phyloP scores from a whole-genome alignment of 1,140 invertebrate species.

The Pachypsylla venusta region DNA sequence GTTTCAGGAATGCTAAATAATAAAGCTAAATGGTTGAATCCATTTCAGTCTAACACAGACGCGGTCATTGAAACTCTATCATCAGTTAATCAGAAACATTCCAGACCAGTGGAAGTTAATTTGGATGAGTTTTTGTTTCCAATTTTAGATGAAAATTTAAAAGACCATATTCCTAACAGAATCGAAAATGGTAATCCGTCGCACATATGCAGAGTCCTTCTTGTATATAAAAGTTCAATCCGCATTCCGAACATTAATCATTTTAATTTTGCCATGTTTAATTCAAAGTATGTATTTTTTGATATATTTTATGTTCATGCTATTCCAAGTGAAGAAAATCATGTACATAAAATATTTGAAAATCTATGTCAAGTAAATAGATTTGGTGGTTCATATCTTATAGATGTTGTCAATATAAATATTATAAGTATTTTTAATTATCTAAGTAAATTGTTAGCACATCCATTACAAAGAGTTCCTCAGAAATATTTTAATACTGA shows the following conservation, averaged over 20 bases:
- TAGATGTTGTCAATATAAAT: not conserved
- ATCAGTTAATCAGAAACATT: not conserved
- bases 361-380: not conserved
- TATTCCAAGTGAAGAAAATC: not conserved
- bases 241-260: not conserved
- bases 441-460: not conserved
- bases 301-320: not conserved
- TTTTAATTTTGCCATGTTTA: not conserved
- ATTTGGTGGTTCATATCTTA: not conserved
- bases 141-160: not conserved
- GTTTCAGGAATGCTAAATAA: conserved; percentile 3
- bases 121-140: not conserved
- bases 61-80: not conserved
- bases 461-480: not conserved
- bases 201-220: not conserved
- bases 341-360: not conserved
- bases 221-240: not conserved
- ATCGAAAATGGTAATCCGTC: not conserved
- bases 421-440: not conserved
- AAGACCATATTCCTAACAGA: not conserved
- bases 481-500: conserved; percentile 3
- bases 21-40: conserved; percentile 4
- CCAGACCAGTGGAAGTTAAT: not conserved
- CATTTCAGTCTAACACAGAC: not conserved
- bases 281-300: not conserved